phyloP scores from a whole-genome alignment of 2,797 vertebrate genomes.

The Schizopygopsis malacanthus region DNA sequence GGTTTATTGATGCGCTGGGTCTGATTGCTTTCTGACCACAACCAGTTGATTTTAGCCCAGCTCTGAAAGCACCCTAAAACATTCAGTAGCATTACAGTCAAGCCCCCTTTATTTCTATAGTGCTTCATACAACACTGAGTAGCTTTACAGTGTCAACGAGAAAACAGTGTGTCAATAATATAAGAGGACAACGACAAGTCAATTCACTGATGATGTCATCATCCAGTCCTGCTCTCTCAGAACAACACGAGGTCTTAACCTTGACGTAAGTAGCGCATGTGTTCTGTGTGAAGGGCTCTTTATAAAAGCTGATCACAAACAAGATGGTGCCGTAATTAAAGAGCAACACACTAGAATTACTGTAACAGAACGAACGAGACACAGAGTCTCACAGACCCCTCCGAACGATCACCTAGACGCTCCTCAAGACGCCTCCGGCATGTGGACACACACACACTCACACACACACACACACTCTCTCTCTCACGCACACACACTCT shows the following conservation, averaged over 20 bases:
- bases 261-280: not conserved
- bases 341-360: conserved; percentile 46
- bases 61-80: too few species aligned
- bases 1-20: not conserved
- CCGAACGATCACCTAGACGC: conserved; percentile 73
- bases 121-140: too few species aligned
- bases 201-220: too few species aligned
- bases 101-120: too few species aligned
- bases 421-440: conserved; percentile 70
- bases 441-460: not conserved
- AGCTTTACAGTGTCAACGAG: too few species aligned
- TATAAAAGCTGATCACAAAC: not conserved
- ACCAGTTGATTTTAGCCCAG: not conserved
- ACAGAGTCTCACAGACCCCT: conserved; percentile 70
- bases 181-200: too few species aligned
- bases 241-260: too few species aligned
- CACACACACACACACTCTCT: not conserved
- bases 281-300: not conserved
- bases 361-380: conserved; percentile 13
- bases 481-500: not conserved
- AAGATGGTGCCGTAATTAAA: not conserved
- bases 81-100: too few species aligned
- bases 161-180: too few species aligned
- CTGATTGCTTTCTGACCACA: not conserved
- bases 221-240: too few species aligned